Conservation (phyloP, 1,140 invertebrate species). For the Leptoteleia sp. region DNA sequence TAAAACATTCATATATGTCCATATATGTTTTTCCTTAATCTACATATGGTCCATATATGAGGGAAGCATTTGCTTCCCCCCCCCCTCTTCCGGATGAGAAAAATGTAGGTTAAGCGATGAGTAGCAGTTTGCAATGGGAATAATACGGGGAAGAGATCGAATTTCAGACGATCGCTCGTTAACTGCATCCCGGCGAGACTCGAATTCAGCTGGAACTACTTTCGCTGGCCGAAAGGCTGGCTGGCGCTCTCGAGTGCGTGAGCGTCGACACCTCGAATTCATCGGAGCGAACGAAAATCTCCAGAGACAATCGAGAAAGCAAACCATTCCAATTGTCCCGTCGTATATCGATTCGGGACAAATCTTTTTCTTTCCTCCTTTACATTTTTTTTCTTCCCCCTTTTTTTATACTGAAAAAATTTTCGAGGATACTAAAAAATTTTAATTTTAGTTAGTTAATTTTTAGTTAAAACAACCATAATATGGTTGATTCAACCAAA, state of each 20-base stretch:
- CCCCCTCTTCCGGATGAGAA: no score
- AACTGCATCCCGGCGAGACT: constrained; percentile 58
- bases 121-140: constrained; percentile 49
- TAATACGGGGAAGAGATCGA: constrained; percentile 47
- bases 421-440: no score
- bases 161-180: constrained; percentile 51
- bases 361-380: neutral
- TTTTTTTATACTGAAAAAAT: no score
- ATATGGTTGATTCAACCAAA: no score
- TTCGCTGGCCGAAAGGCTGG: constrained; percentile 69
- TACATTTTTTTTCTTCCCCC: no score
- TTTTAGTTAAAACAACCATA: no score
- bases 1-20: no score
- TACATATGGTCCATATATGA: no score
- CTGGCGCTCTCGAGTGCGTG: constrained; percentile 59
- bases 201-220: constrained; percentile 69
- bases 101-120: constrained; percentile 63
- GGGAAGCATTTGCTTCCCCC: constrained; percentile 12
- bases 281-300: constrained; percentile 70
- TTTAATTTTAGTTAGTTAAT: no score
- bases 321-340: constrained; percentile 71
- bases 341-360: constrained; percentile 61
- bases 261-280: constrained; percentile 68
- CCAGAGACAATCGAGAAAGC: constrained; percentile 78
- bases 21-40: no score